Evolutionary conservation across 2,113 vertebrate genomes (phyloP).

Genomic region (Amphiprion percula): DNA sequence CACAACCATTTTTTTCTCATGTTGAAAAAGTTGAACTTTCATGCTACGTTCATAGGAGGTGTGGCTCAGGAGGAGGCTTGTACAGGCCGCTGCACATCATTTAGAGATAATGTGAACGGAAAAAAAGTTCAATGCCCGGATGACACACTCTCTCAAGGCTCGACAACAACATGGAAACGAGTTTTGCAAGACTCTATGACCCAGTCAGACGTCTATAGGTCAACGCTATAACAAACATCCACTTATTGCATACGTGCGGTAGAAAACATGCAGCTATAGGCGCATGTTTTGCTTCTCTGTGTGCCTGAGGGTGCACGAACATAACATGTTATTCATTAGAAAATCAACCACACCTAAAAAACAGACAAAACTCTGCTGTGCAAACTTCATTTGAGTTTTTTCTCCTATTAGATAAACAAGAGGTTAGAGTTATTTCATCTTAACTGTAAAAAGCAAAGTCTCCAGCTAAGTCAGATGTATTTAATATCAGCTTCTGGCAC

Average conservation of each 20-base stretch:
- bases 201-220: not conserved
- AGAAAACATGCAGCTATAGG: not conserved
- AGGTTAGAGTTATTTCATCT: constrained; percentile 26
- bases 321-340: not conserved
- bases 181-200: constrained; percentile 50
- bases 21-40: constrained; percentile 28
- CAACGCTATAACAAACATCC: constrained; percentile 6
- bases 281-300: constrained; percentile 8
- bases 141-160: constrained; percentile 16
- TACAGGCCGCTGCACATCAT: constrained; percentile 27
- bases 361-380: constrained; percentile 5
- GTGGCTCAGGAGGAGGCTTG: constrained; percentile 35
- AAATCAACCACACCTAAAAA: not conserved
- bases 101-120: constrained; percentile 29
- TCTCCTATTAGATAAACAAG: constrained; percentile 26
- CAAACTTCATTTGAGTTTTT: not conserved
- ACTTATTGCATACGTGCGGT: constrained; percentile 19
- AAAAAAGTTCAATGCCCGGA: constrained; percentile 34
- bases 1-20: constrained; percentile 18
- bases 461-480: constrained; percentile 39
- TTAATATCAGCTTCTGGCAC: constrained; percentile 51
- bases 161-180: constrained; percentile 46
- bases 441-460: constrained; percentile 39
- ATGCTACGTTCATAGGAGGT: constrained; percentile 34
- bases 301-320: not conserved